Conservation (phyloP, 2,888 invertebrate genomes). For the Macrosiphum euphorbiae region DNA sequence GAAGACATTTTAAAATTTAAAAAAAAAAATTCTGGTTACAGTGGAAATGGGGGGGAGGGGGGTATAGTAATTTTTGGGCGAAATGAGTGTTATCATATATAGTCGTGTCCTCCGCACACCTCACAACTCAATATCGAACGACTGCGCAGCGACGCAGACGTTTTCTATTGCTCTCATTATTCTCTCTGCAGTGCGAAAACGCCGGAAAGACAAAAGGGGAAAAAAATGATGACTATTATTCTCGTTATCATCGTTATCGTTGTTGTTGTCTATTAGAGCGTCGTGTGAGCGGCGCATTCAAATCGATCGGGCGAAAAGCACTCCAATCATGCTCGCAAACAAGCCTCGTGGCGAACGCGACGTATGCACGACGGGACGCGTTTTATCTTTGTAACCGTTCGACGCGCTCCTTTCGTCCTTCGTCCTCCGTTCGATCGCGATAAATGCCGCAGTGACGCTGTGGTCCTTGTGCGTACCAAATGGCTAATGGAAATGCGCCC, state of each 20-base stretch:
- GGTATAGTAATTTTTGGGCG: background rate
- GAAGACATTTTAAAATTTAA: no score
- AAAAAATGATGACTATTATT: background rate
- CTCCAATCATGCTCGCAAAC: background rate
- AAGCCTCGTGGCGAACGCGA: background rate
- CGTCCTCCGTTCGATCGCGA: background rate
- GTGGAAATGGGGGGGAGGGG: no score
- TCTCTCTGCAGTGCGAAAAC: background rate
- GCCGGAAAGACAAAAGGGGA: background rate
- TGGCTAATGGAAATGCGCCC: background rate
- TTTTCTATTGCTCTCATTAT: background rate
- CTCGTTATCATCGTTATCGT: no score
- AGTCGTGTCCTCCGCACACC: no score
- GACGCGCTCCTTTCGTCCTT: background rate
- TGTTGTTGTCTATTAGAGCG: background rate
- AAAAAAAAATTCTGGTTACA: no score
- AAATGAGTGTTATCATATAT: background rate
- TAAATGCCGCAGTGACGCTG: background rate
- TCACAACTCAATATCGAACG: background rate
- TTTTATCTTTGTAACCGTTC: background rate
- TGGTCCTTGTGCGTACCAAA: background rate
- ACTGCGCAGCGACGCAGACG: background rate
- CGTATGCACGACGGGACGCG: background rate
- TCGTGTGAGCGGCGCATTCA: background rate
- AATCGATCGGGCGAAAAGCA: background rate